Percentiles rank a stretch among this genome's conserved stretches.
These are phyloP conservation scores for Gallinago undulata DNA, from an alignment of 2,113 vertebrate genomes.

Conservation along the genomic window DNA sequence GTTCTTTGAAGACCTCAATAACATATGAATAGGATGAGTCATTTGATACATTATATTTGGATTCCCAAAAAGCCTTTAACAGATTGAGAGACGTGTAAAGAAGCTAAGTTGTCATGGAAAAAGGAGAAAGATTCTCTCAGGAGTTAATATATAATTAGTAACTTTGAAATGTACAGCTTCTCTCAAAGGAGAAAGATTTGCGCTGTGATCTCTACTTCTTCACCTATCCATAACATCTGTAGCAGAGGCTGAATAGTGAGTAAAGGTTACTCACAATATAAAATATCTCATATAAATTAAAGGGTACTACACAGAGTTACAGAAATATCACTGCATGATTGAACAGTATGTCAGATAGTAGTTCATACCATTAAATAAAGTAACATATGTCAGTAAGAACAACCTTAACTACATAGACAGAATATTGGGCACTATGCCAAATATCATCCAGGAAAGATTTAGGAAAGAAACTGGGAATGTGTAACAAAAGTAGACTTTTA, in stretches of 20 bases:
- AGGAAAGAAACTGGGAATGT: neutral
- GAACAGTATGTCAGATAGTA: neutral
- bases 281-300: neutral
- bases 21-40: neutral
- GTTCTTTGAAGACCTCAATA: neutral
- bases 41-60: neutral
- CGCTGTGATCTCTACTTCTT: neutral
- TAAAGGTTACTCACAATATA: neutral
- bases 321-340: neutral
- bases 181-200: neutral
- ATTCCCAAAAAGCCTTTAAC: neutral
- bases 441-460: neutral
- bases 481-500: neutral
- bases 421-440: rapidly evolving
- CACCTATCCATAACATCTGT: neutral
- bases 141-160: neutral
- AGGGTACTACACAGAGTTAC: neutral
- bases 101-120: neutral
- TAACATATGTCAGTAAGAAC: neutral
- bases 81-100: neutral
- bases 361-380: neutral
- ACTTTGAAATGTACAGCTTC: neutral
- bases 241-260: neutral
- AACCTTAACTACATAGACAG: neutral
- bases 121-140: neutral